Conservation (phyloP, 2,888 invertebrate species). For the Drosophila parthenogenetica region DNA sequence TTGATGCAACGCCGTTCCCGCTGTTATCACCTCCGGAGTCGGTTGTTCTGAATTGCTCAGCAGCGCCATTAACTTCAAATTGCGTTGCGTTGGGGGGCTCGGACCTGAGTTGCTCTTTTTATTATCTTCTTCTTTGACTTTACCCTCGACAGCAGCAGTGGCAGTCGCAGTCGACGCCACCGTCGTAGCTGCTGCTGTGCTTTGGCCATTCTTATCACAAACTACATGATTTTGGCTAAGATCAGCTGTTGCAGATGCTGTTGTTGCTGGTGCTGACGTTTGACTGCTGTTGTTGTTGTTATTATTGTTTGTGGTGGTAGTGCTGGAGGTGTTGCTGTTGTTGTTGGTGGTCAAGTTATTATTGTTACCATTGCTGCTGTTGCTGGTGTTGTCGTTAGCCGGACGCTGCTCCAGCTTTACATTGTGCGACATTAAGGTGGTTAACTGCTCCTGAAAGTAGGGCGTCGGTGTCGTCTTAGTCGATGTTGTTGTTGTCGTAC, state of each 20-base stretch:
- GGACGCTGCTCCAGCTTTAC: slow-evolving; percentile 50
- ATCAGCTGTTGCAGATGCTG: slow-evolving; percentile 12
- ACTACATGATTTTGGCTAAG: slow-evolving; percentile 40
- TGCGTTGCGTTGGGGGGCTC: slow-evolving; percentile 17
- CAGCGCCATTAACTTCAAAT: slow-evolving; percentile 42
- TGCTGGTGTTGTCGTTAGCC: slow-evolving; percentile 19
- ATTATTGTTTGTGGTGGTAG: slow-evolving; percentile 19
- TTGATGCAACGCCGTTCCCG: slow-evolving; percentile 44
- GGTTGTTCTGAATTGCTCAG: slow-evolving; percentile 35
- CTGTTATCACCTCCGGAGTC: slow-evolving; percentile 39
- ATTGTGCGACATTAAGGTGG: slow-evolving; percentile 68
- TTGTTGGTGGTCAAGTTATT: slow-evolving; percentile 11
- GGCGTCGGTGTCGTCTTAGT: slow-evolving; percentile 82
- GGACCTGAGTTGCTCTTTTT: not conserved
- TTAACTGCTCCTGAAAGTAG: slow-evolving; percentile 63
- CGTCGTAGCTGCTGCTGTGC: not conserved
- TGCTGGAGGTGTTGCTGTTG: slow-evolving; percentile 11
- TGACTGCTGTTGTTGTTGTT: slow-evolving; percentile 24
- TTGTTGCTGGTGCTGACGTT: slow-evolving; percentile 9
- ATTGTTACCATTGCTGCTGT: slow-evolving; percentile 12
- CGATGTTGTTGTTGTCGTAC: slow-evolving; percentile 82
- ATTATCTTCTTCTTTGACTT: slow-evolving; percentile 11
- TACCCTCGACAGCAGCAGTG: slow-evolving; percentile 1
- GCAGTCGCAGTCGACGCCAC: too few relatives aligned
- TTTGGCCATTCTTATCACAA: slow-evolving; percentile 32